Evolutionary conservation across 2,888 invertebrate genomes (phyloP).

Genomic region (Lordiphosa andalusiaca): DNA sequence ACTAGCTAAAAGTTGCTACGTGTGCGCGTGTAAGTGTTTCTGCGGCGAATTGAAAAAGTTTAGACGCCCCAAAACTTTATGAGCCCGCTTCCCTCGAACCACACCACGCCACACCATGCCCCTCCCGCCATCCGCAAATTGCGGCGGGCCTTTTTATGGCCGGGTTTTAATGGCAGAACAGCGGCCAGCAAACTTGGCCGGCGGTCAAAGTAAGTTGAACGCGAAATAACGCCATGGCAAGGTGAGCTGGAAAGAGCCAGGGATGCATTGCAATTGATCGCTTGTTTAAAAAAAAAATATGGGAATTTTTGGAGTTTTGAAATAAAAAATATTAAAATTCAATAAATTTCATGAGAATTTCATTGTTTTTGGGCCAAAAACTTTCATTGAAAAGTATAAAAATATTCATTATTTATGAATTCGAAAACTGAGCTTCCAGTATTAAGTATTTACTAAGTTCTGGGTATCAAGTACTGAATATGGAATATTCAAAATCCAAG

Average conservation of each 20-base stretch:
- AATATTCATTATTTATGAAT: too few relatives aligned
- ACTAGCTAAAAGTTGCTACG: constrained; percentile 42
- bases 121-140: constrained; percentile 1
- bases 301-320: too few relatives aligned
- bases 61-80: constrained; percentile 61
- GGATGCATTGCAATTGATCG: background rate
- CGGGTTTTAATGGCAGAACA: constrained; percentile 57
- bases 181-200: constrained; percentile 52
- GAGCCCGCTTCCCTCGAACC: constrained; percentile 34
- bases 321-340: too few relatives aligned
- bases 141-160: constrained; percentile 52
- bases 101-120: too few relatives aligned
- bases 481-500: too few relatives aligned
- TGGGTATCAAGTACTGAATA: too few relatives aligned
- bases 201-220: constrained; percentile 43
- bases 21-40: constrained; percentile 51
- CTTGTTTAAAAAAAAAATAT: too few relatives aligned
- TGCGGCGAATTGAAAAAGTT: constrained; percentile 70
- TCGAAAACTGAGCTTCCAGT: too few relatives aligned
- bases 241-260: constrained; percentile 3
- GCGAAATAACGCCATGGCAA: constrained; percentile 11
- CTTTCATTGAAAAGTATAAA: too few relatives aligned
- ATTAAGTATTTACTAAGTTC: too few relatives aligned
- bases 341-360: too few relatives aligned
- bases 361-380: too few relatives aligned